These are phyloP conservation scores for Patella depressa DNA, from an alignment of 2,888 invertebrate species.

Conservation along the genomic window DNA sequence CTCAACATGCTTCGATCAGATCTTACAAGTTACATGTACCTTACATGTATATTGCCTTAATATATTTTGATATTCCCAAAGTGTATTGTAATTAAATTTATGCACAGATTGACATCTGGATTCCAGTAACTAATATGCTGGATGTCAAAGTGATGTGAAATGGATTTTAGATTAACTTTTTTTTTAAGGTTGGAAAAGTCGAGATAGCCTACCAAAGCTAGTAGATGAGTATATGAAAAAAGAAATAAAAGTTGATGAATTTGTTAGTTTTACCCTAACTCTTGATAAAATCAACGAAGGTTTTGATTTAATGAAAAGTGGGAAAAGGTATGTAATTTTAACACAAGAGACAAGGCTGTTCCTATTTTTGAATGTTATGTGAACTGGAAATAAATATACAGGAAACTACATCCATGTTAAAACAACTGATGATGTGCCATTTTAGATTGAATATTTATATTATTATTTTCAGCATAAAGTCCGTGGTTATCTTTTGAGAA, in stretches of 20 bases:
- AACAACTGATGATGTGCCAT: too few species aligned
- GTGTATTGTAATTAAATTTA: neutral
- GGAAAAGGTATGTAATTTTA: constrained; percentile 72
- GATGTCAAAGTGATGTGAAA: neutral
- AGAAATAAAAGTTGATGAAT: constrained; percentile 90
- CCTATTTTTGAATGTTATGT: too few species aligned
- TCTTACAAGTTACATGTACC: too few species aligned
- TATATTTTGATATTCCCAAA: too few species aligned
- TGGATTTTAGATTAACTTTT: neutral
- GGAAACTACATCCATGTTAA: too few species aligned
- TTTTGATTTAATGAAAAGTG: constrained; percentile 91
- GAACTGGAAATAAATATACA: too few species aligned
- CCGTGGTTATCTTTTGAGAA: too few species aligned
- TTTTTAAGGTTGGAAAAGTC: constrained; percentile 86
- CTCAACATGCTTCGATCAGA: too few species aligned
- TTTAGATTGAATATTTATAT: too few species aligned
- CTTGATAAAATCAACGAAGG: constrained; percentile 91
- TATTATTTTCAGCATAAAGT: too few species aligned
- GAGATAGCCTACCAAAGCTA: constrained; percentile 89
- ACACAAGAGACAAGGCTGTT: too few species aligned
- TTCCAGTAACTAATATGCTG: neutral
- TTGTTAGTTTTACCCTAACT: constrained; percentile 86
- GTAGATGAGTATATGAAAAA: constrained; percentile 82
- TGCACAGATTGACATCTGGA: neutral
- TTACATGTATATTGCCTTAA: too few species aligned